Evolutionary conservation across 2,113 vertebrate genomes (phyloP), one percentile per base, ranked within the genome.

Genomic region (Ophiodon elongatus): DNA sequence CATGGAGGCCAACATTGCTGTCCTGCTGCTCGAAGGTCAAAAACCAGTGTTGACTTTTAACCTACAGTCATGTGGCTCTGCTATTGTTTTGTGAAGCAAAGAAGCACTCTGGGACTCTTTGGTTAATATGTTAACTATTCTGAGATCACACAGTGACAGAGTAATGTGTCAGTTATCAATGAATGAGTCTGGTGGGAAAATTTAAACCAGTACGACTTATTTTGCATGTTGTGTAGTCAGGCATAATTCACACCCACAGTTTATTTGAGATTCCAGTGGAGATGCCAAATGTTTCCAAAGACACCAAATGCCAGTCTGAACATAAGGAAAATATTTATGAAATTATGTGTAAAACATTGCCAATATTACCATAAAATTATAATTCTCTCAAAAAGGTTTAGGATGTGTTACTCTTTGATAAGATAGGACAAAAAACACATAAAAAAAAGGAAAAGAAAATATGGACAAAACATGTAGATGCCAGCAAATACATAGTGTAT

Each of bases 121-220:
- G 7, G 43, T 76, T 63, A 80, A 73, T 69, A 57, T 45, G 15
- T 83, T n/a, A 87, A 67, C 62, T 56, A 39, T 63, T 87, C 6
- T 17, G 8, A 29, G 4, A 5, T 79, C 27, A 47, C 35, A 71
- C 25, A 43, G 10, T 57, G 52, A 72, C 27, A 15, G 21, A 47
- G 27, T n/a, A 31, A 66, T 8, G 2, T 37, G 25, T 63, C 37
- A 64, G 39, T 35, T 62, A 4, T 62, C 41, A 11, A 75, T 75
- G 45, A 50, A 27, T 35, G 7, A 50, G 17, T 29, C 35, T 72
- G 6, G 14, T 45, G 45, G 23, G 4, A 54, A 52, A 76, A 67
- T 33, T 9, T 21, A 47, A 63, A 56, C 29, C 11, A 39, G 1
- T 37, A n/a, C 1, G 4, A 15, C n/a, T 47, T 71, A 25, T 54